Evolutionary conservation across 2,888 invertebrate species (phyloP).

Genomic region (Abrostola triplasia): DNA sequence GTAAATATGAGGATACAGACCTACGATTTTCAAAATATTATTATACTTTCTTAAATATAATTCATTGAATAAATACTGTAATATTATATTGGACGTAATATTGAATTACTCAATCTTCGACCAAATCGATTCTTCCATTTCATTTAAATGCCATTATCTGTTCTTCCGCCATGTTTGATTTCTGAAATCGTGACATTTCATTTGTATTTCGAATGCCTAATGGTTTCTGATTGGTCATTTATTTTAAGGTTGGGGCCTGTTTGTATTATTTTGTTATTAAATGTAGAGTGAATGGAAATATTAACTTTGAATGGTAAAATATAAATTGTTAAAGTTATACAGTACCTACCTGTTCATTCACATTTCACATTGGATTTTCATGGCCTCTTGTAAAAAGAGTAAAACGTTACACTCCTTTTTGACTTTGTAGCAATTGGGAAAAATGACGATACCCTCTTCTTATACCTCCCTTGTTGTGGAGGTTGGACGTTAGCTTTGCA

Average conservation of each 20-base stretch:
- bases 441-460: too few relatives aligned
- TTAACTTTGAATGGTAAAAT: neutral
- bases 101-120: conserved; percentile 31
- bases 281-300: conserved; percentile 1
- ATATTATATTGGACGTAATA: conserved; percentile 5
- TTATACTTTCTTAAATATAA: too few relatives aligned
- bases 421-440: too few relatives aligned
- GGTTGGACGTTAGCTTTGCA: too few relatives aligned
- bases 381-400: too few relatives aligned
- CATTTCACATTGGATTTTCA: too few relatives aligned
- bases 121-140: conserved; percentile 34
- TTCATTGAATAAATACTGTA: neutral
- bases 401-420: too few relatives aligned
- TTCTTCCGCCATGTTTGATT: conserved; percentile 20
- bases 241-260: neutral
- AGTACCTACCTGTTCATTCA: too few relatives aligned
- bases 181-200: conserved; percentile 16
- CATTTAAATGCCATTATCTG: conserved; percentile 30
- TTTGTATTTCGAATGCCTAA: conserved; percentile 19
- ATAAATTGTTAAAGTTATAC: too few relatives aligned
- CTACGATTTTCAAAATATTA: too few relatives aligned
- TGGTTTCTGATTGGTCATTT: conserved; percentile 4
- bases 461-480: too few relatives aligned
- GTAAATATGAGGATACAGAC: too few relatives aligned
- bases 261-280: neutral